Evolutionary conservation across 2,113 vertebrate genomes (phyloP).

Genomic region (Garra rufa): DNA sequence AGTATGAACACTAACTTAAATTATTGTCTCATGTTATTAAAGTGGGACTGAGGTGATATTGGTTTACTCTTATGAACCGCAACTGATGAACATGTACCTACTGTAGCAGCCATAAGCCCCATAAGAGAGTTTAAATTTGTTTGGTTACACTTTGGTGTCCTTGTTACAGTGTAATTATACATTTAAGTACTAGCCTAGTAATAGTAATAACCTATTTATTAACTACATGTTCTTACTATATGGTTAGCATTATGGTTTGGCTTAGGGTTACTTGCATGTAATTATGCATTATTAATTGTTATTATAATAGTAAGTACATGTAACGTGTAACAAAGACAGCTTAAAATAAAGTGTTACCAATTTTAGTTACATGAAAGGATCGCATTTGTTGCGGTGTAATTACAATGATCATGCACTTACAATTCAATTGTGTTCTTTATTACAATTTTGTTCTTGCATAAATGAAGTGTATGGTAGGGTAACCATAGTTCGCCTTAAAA

Average conservation of each 20-base stretch:
- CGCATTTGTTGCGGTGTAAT: not conserved
- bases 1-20: not conserved
- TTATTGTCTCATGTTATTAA: not conserved
- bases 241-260: not conserved
- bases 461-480: not conserved
- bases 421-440: not conserved
- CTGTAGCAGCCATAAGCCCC: too few relatives aligned
- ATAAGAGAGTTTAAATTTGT: not conserved
- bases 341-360: not conserved
- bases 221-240: not conserved
- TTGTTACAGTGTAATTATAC: not conserved
- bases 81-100: not conserved
- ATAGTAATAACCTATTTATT: not conserved
- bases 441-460: not conserved
- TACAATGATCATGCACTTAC: not conserved
- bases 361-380: too few relatives aligned
- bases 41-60: not conserved
- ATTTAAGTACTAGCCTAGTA: not conserved
- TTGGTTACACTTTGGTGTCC: not conserved
- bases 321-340: not conserved
- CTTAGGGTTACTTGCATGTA: not conserved
- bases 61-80: not conserved
- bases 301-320: not conserved
- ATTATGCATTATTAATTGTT: not conserved
- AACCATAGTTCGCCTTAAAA: too few relatives aligned